Percentiles rank a stretch among this genome's conserved stretches.
Conservation (phyloP, 2,888 invertebrate species). For the Lithophane semibrunnea region DNA sequence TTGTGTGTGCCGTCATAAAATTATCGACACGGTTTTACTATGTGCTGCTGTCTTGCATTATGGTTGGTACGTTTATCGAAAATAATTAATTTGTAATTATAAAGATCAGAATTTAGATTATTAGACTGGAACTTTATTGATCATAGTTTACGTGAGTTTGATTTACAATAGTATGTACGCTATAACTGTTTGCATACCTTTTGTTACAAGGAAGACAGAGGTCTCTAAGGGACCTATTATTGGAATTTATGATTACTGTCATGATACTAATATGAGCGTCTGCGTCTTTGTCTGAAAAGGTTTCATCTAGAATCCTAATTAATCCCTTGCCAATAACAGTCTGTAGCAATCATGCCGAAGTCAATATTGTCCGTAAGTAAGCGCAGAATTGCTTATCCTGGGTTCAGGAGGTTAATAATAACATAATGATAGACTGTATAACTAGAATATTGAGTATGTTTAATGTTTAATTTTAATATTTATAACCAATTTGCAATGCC, state of each 20-base stretch:
- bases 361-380: conserved; percentile 15
- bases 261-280: neutral
- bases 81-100: neutral
- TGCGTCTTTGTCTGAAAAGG: conserved; percentile 11
- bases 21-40: neutral
- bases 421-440: too few relatives aligned
- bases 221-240: neutral
- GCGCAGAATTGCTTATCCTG: neutral
- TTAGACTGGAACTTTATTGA: too few relatives aligned
- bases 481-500: too few relatives aligned
- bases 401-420: neutral
- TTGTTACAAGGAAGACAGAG: neutral
- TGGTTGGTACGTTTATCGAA: neutral
- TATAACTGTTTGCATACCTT: neutral
- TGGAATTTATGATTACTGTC: conserved; percentile 15
- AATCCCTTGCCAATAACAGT: conserved; percentile 26
- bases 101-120: neutral
- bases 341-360: conserved; percentile 5
- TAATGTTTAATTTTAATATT: too few relatives aligned
- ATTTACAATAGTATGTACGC: neutral
- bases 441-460: too few relatives aligned
- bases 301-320: conserved; percentile 24
- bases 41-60: neutral
- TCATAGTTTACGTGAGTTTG: neutral
- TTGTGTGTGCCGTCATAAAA: neutral